Conservation (phyloP, 1,140 invertebrate genomes). For the Lethocerus indicus region DNA sequence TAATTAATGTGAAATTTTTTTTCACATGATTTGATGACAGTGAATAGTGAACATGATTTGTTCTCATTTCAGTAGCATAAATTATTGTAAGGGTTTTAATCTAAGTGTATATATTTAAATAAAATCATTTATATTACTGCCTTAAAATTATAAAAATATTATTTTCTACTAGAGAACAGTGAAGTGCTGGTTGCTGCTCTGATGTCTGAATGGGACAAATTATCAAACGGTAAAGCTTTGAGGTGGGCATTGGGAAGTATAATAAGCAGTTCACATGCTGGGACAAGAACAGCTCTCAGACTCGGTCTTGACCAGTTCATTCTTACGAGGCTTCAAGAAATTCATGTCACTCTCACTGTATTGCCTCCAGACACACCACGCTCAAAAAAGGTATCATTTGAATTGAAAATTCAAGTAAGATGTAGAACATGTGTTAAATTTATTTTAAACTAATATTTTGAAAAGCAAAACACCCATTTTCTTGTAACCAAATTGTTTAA, state of each 20-base stretch:
- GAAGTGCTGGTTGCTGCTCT: not conserved
- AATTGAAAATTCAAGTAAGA: not conserved
- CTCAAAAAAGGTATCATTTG: slow-evolving; percentile 11
- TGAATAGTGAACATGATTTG: too few relatives aligned
- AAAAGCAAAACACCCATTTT: not conserved
- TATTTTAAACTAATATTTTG: not conserved
- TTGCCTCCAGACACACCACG: slow-evolving; percentile 28
- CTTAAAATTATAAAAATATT: too few relatives aligned
- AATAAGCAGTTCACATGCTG: slow-evolving; percentile 16
- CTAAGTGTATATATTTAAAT: too few relatives aligned
- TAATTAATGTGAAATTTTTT: too few relatives aligned
- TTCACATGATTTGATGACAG: too few relatives aligned
- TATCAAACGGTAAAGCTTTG: not conserved
- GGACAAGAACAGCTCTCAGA: slow-evolving; percentile 7
- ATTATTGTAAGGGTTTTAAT: too few relatives aligned
- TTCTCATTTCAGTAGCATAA: too few relatives aligned
- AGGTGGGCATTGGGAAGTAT: slow-evolving; percentile 24
- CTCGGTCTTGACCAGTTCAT: slow-evolving; percentile 5
- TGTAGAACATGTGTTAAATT: slow-evolving; percentile 1
- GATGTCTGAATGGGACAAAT: not conserved
- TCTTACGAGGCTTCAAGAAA: slow-evolving; percentile 4
- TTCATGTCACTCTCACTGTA: slow-evolving; percentile 28
- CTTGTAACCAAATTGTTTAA: not conserved
- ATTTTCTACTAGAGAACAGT: not conserved
- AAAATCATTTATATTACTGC: too few relatives aligned